Percentiles rank a stretch among this genome's conserved stretches.
These are phyloP conservation scores for Pseudois nayaur DNA, from an alignment of 2,113 vertebrate genomes.

Conservation along the genomic window DNA sequence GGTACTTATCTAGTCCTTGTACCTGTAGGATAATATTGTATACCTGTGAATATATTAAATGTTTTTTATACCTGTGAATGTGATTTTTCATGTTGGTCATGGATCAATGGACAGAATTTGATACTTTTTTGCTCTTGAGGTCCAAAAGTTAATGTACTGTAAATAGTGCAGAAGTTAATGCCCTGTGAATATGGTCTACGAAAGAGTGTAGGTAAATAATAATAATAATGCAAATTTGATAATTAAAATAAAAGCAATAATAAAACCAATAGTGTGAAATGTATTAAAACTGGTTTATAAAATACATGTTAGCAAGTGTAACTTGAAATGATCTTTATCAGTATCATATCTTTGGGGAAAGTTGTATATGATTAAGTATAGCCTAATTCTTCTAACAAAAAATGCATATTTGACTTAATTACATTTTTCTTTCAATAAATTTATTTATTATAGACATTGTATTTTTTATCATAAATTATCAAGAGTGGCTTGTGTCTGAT, in stretches of 20 bases:
- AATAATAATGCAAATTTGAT: not conserved
- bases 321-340: not conserved
- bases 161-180: conserved; percentile 28
- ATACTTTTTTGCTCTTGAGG: not conserved
- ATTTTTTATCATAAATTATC: not conserved
- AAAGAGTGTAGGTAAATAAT: not conserved
- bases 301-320: not conserved
- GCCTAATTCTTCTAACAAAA: not conserved
- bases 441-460: not conserved
- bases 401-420: not conserved
- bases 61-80: not conserved
- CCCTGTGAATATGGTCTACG: not conserved
- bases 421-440: not conserved
- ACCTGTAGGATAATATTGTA: not conserved
- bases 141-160: conserved; percentile 18
- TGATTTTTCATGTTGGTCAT: not conserved
- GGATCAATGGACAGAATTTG: not conserved
- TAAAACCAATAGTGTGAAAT: not conserved
- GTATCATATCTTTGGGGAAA: not conserved
- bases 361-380: not conserved
- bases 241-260: conserved; percentile 4
- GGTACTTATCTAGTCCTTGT: not conserved
- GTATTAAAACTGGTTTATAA: not conserved
- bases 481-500: not conserved
- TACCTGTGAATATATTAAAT: not conserved